Evolutionary conservation across 2,797 vertebrate genomes (phyloP), one percentile per base, ranked within the genome.

Genomic region (Steatocranus sp.): DNA sequence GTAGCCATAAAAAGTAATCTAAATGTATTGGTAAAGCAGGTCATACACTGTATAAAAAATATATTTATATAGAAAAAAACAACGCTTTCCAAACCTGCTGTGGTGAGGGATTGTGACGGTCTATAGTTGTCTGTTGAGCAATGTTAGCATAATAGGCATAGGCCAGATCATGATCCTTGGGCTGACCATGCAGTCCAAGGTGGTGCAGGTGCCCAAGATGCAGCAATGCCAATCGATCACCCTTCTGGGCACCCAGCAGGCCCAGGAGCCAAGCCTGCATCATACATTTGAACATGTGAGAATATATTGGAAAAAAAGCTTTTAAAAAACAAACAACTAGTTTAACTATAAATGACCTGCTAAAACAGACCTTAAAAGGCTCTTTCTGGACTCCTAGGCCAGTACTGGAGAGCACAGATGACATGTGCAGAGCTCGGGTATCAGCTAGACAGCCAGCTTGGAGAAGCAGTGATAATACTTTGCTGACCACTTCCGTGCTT

Each of bases 121-220:
- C 97, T 0, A 51, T 1, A 36, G 80, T 87, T 15, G 96, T 97
- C 89, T 97, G 96, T 76, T 90, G 88, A 7, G 95, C 97, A 11
- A 97, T 94, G 88, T 97, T 97, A 84, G 94, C 89, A 83, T 97
- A 97, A 83, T 97, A 97, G 17, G 93, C 96, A 75, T 96, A 97
- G 75, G 96, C 95, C 76, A 97, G 88, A 81, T 96, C 94, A 25
- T 76, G 82, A 50, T 97, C 96, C 43, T 75, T 8, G 2, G 89
- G 84, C 18, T 94, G 68, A 8, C 91, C 93, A 15, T 88, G 88
- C 20, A 93, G 91, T 30, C 96, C 96, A n/a, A 82, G 63, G 68
- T 91, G 95, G 79, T 97, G 96, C 84, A 96, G 75, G 90, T 96
- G 92, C 9, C 97, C 97, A 1, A 97, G 94, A 23, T 88, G 95